These are phyloP conservation scores for Sphenopsis melanotis DNA, from an alignment of 2,797 vertebrate species.

Conservation along the genomic window DNA sequence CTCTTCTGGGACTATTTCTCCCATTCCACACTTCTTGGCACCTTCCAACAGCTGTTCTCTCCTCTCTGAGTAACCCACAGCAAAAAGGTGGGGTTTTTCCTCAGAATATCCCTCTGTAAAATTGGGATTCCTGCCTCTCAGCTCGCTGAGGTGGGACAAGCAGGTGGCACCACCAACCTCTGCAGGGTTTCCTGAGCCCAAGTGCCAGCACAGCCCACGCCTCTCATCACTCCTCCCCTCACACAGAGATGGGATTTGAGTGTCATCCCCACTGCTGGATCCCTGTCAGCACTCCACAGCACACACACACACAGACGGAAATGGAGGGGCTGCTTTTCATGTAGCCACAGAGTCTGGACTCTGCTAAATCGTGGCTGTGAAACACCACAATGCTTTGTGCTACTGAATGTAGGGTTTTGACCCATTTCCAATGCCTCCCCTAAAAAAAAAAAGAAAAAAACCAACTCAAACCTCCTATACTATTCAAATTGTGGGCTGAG, in stretches of 20 bases:
- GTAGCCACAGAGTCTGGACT: slow-evolving; percentile 8
- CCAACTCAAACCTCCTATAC: background rate
- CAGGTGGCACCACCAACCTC: background rate
- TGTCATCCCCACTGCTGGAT: background rate
- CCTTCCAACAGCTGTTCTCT: slow-evolving; percentile 8
- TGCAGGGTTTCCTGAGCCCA: background rate
- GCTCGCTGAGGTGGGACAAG: background rate
- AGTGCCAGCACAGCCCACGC: background rate
- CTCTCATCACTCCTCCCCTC: background rate
- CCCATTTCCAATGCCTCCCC: background rate
- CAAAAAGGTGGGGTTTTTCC: background rate
- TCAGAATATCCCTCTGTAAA: background rate
- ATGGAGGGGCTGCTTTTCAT: background rate
- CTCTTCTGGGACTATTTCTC: slow-evolving; percentile 12
- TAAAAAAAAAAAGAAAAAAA: background rate
- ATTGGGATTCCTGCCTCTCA: background rate
- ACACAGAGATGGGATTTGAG: background rate
- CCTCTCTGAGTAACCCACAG: background rate
- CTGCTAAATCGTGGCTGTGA: background rate
- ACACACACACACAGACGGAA: background rate
- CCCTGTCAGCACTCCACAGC: background rate
- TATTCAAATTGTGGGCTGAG: slow-evolving; percentile 10
- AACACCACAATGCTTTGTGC: background rate
- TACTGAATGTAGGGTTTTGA: background rate
- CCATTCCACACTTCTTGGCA: background rate